Base-by-base conservation (phyloP, 1,140 invertebrate species). In the Micrasema longulum region DNA sequence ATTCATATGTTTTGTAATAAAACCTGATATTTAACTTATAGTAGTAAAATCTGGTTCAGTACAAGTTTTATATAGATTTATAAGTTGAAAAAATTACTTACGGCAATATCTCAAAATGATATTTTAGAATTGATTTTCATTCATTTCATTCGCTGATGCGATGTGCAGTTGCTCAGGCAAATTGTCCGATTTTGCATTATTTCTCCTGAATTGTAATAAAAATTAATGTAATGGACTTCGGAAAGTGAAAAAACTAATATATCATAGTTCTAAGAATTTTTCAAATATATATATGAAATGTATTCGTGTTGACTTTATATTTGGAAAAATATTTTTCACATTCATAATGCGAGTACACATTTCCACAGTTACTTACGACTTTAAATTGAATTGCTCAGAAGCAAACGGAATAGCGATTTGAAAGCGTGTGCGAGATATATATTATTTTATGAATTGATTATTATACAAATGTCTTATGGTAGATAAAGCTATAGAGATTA, bases 381-480 rank as follows among this genome's bases (percentile, higher is more conserved):
- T n/a, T n/a, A n/a, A n/a, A n/a, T n/a, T n/a, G n/a, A 11, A 55
- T 31, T 20, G 23, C 23, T 55, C 31, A n/a, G n/a, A n/a, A n/a
- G n/a, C n/a, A n/a, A n/a, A n/a, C n/a, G n/a, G 26, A 55, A 55
- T 31, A 31, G 26, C 26, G 7, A 55, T 55, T n/a, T 55, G 52
- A 55, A 31, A 31, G 3, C 36, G 55, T 60, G 36, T 60, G 12
- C 12, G 35, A 14, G 36, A 60, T 60, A 41, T 60, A 38, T 18
- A n/a, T n/a, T n/a, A n/a, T n/a, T n/a, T 60, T 38, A 57, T 36
- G 53, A 36, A 35, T 43, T 7, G 26, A 31, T 31, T 31, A 31
- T 20, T 60, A 60, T 43, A 60, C 16, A 60, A 60, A 41, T 60
- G 55, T 60, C 55, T 60, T 60, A 60, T 60, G 55, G 55, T 60